Evolutionary conservation across 2,113 vertebrate genomes (phyloP).

Genomic region (Sylvietta virens): DNA sequence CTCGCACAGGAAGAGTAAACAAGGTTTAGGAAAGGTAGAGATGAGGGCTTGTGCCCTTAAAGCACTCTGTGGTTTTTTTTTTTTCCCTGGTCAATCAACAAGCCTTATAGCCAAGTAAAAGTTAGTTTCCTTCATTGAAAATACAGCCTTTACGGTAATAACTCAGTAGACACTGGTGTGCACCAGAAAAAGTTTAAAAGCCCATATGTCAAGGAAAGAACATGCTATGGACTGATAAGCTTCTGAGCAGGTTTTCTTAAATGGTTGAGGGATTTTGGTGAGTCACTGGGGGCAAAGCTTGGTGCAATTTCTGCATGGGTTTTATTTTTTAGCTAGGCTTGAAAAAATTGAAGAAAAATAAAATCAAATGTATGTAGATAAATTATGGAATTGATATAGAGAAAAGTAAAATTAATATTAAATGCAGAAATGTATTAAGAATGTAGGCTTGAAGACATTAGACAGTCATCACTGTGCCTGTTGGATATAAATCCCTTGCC

Average conservation of each 20-base stretch:
- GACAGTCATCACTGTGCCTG: background rate
- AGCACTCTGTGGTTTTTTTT: background rate
- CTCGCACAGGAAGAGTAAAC: background rate
- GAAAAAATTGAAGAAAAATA: background rate
- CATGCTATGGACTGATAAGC: background rate
- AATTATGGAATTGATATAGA: background rate
- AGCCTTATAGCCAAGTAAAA: background rate
- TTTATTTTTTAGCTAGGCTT: background rate
- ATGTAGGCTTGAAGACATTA: background rate
- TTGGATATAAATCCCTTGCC: background rate
- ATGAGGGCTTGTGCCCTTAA: background rate
- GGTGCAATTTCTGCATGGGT: background rate
- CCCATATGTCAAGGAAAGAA: background rate
- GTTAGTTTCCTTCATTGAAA: background rate
- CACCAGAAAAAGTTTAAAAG: background rate
- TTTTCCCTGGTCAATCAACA: background rate
- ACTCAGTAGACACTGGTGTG: background rate
- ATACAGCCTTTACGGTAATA: background rate
- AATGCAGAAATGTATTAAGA: background rate
- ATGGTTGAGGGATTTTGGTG: background rate
- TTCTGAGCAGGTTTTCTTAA: background rate
- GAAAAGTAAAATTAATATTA: background rate
- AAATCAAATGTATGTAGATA: background rate
- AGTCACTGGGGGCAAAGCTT: background rate
- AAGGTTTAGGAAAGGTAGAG: background rate